Conservation (phyloP, 2,113 vertebrate genomes). For the Riparia riparia region DNA sequence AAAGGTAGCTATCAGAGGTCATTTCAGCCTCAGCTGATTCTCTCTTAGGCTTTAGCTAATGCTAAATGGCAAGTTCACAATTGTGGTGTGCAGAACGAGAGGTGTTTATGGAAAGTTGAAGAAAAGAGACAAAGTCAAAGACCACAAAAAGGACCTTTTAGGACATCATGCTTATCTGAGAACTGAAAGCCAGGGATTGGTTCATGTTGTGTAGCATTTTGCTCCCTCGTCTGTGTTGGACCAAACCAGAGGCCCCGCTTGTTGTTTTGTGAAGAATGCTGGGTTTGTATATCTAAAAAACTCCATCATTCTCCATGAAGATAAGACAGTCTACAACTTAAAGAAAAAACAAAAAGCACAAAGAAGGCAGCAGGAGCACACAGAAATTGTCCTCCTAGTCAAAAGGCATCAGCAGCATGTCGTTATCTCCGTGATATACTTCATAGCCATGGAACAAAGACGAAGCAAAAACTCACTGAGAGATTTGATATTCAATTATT, state of each 20-base stretch:
- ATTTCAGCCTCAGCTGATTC: conserved; percentile 29
- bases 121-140: background rate
- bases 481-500: background rate
- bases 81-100: background rate
- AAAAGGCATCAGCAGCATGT: background rate
- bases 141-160: background rate
- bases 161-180: background rate
- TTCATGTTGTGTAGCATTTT: background rate
- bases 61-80: background rate
- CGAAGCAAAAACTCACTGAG: background rate
- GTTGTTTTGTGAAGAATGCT: background rate
- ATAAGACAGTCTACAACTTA: background rate
- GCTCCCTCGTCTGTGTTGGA: background rate
- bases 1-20: conserved; percentile 48
- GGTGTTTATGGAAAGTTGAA: background rate
- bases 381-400: background rate
- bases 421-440: background rate
- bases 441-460: background rate
- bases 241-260: background rate
- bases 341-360: background rate
- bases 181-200: background rate
- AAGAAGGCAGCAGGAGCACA: background rate
- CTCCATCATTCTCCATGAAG: background rate
- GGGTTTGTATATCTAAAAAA: background rate
- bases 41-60: background rate